These are phyloP conservation scores for Cynocephalus volans DNA, from an alignment of 2,113 vertebrate genomes.

Conservation along the genomic window DNA sequence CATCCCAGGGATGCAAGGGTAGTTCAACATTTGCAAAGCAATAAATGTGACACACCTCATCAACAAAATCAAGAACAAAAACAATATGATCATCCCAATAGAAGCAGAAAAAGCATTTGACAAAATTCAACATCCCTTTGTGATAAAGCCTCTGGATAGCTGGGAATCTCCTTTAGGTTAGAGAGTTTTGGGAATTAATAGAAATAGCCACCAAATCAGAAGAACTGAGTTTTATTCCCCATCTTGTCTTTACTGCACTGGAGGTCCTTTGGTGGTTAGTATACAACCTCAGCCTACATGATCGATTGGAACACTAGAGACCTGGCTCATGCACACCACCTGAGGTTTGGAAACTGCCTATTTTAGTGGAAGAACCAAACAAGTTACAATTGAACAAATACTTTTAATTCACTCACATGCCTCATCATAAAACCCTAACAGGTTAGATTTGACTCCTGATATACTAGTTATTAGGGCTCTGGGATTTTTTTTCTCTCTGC, in stretches of 20 bases:
- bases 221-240: background rate
- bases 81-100: too few relatives aligned
- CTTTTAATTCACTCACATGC: background rate
- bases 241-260: background rate
- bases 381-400: background rate
- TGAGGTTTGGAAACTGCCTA: background rate
- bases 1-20: too few relatives aligned
- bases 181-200: constrained; percentile 23
- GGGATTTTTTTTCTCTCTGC: background rate
- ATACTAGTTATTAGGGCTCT: background rate
- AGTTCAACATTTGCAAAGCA: too few relatives aligned
- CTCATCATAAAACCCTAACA: background rate
- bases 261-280: background rate
- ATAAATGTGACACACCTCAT: too few relatives aligned
- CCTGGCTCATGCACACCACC: background rate
- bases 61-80: too few relatives aligned
- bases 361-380: background rate
- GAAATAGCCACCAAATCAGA: background rate
- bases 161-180: background rate
- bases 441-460: background rate
- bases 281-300: background rate
- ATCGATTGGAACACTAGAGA: background rate
- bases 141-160: background rate
- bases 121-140: too few relatives aligned
- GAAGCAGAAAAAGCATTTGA: too few relatives aligned